A percentile compares a stretch with the other conserved stretches of the same genome.
Conservation (phyloP, 2,888 invertebrate species). For the Agrotis clavis region DNA sequence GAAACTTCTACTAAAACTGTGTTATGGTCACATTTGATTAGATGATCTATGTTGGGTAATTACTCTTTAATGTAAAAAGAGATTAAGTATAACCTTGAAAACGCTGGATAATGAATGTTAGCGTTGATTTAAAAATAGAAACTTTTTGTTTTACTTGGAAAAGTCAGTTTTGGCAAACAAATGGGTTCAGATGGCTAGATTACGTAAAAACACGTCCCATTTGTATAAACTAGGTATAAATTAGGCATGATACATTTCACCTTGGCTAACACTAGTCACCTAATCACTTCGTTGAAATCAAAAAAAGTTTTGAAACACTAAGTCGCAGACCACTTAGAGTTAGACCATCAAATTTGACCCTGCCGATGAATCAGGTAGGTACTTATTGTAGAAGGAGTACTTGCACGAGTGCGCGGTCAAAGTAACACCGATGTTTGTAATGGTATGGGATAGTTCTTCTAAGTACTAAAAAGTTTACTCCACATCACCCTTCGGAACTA, state of each 20-base stretch:
- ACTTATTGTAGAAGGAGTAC: constrained; percentile 22
- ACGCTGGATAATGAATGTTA: neutral
- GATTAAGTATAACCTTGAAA: constrained; percentile 2
- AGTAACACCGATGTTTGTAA: neutral
- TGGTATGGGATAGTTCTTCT: neutral
- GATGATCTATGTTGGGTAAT: constrained; percentile 5
- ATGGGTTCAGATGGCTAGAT: neutral
- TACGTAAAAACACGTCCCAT: neutral
- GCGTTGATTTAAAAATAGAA: neutral
- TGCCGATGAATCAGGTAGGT: constrained; percentile 58
- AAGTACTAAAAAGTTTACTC: no score
- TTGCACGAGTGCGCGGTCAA: neutral
- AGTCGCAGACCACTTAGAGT: constrained; percentile 20
- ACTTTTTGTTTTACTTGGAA: neutral
- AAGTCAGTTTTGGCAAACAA: neutral
- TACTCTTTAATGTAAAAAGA: constrained; percentile 12
- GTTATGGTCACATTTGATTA: constrained; percentile 10
- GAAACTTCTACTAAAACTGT: constrained; percentile 1
- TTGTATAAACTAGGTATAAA: neutral
- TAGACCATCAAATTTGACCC: constrained; percentile 54
- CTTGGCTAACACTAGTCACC: constrained; percentile 25
- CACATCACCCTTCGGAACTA: no score
- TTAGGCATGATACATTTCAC: constrained; percentile 7
- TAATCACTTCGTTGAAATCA: constrained; percentile 48
- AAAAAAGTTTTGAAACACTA: constrained; percentile 26